Percentiles rank a stretch among this genome's conserved stretches.
Evolutionary conservation across 2,888 invertebrate species (phyloP).

Genomic region (Drosophila fungiperda): DNA sequence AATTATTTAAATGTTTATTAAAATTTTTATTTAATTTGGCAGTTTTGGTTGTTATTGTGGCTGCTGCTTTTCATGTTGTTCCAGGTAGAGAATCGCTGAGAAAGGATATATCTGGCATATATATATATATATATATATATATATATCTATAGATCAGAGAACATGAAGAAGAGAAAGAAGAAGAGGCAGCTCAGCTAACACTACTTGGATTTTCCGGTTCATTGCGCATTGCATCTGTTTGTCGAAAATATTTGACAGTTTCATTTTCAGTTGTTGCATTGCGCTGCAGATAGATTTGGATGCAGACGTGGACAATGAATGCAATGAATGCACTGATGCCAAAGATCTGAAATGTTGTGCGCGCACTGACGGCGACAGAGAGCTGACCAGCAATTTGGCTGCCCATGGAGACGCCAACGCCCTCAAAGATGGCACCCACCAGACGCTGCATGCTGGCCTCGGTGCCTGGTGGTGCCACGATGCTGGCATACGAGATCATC

Average conservation of each 20-base stretch:
- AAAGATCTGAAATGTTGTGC: conserved; percentile 89
- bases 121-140: conserved; percentile 7
- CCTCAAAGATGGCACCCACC: conserved; percentile 95
- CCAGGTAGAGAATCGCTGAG: neutral
- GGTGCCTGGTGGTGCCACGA: conserved; percentile 92
- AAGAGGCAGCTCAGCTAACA: conserved; percentile 69
- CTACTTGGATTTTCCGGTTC: conserved; percentile 83
- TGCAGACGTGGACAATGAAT: conserved; percentile 87
- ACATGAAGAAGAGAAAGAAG: neutral
- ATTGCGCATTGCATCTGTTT: conserved; percentile 88
- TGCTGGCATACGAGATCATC: conserved; percentile 94
- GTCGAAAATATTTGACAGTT: conserved; percentile 88
- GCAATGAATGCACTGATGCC: conserved; percentile 89
- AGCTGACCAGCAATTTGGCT: conserved; percentile 91
- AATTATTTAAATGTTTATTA: neutral
- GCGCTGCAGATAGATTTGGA: conserved; percentile 85
- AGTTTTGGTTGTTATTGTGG: conserved; percentile 25
- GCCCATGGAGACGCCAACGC: conserved; percentile 92
- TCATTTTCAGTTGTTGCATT: conserved; percentile 73
- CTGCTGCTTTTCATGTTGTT: neutral
- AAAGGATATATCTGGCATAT: neutral
- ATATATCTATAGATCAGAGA: conserved; percentile 41
- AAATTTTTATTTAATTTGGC: conserved; percentile 22
- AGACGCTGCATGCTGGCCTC: conserved; percentile 95
- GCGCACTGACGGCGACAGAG: conserved; percentile 88